Evolutionary conservation across 2,113 vertebrate species (phyloP).

Genomic region (Myxocyprinus asiaticus): DNA sequence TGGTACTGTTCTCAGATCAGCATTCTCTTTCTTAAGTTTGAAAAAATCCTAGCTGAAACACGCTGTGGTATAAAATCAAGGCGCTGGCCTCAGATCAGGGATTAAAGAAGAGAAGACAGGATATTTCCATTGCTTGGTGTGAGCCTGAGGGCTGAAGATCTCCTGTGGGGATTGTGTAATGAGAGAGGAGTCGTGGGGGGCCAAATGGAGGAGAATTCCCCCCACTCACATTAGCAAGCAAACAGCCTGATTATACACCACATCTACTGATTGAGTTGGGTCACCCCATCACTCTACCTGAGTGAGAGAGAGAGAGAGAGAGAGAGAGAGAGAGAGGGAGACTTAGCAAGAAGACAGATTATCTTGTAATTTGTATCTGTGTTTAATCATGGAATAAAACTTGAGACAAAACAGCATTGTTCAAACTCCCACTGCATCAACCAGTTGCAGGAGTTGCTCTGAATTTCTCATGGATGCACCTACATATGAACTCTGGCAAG

Average conservation of each 20-base stretch:
- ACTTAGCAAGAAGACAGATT: too few species aligned
- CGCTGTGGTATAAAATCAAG: conserved; percentile 3
- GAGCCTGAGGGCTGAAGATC: conserved; percentile 16
- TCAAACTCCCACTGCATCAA: too few species aligned
- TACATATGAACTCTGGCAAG: not conserved
- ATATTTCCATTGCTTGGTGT: conserved; percentile 2
- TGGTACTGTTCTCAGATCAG: not conserved
- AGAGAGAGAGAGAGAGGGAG: not conserved
- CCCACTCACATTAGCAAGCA: conserved; percentile 30
- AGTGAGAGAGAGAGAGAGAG: not conserved
- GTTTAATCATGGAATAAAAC: too few species aligned
- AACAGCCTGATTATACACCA: not conserved
- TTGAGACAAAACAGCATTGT: too few species aligned
- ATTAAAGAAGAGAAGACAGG: conserved; percentile 11
- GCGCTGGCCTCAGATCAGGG: conserved; percentile 35
- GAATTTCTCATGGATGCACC: too few species aligned
- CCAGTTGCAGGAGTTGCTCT: not conserved
- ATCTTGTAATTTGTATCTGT: too few species aligned
- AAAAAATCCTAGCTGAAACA: not conserved
- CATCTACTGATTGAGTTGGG: conserved; percentile 1
- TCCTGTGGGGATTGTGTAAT: conserved; percentile 41
- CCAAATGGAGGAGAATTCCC: conserved; percentile 1
- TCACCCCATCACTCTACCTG: conserved; percentile 14
- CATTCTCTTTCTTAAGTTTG: too few species aligned
- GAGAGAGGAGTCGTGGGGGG: conserved; percentile 26